Conservation (phyloP, 2,797 vertebrate species). For the Sebastes itinus region DNA sequence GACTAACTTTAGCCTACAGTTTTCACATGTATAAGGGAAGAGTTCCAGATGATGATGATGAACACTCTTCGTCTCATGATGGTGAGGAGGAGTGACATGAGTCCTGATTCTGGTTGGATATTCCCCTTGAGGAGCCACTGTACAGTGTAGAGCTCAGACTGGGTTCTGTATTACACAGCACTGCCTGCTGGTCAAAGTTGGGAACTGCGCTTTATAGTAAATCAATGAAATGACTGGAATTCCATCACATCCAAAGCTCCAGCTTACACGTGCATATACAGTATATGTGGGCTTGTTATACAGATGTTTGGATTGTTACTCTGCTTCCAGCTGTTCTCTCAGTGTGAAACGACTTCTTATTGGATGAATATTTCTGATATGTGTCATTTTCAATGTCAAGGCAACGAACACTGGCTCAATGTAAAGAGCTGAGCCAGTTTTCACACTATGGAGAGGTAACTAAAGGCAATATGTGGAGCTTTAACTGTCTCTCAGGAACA, state of each 20-base stretch:
- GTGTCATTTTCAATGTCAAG: not conserved
- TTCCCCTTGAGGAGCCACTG: constrained; percentile 39
- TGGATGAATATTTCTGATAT: not conserved
- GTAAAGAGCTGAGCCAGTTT: not conserved
- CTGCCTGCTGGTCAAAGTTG: constrained; percentile 73
- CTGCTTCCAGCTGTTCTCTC: not conserved
- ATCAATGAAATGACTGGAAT: constrained; percentile 65
- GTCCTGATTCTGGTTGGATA: constrained; percentile 29
- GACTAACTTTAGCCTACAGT: not conserved
- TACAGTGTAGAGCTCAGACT: not conserved
- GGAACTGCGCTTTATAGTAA: constrained; percentile 33
- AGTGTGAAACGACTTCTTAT: not conserved
- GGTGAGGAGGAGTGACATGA: constrained; percentile 7
- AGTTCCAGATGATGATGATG: not conserved
- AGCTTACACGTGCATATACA: constrained; percentile 16
- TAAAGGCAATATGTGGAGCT: constrained; percentile 6
- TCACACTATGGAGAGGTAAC: not conserved
- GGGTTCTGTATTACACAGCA: constrained; percentile 73
- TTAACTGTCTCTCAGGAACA: constrained; percentile 20
- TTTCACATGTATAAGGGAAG: not conserved
- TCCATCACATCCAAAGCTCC: constrained; percentile 33
- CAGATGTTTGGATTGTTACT: not conserved
- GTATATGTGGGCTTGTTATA: not conserved
- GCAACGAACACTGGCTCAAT: not conserved
- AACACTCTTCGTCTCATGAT: not conserved